Conservation (phyloP, 37 sponge, comb jelly and placozoan species). For the Agelas oroides region DNA sequence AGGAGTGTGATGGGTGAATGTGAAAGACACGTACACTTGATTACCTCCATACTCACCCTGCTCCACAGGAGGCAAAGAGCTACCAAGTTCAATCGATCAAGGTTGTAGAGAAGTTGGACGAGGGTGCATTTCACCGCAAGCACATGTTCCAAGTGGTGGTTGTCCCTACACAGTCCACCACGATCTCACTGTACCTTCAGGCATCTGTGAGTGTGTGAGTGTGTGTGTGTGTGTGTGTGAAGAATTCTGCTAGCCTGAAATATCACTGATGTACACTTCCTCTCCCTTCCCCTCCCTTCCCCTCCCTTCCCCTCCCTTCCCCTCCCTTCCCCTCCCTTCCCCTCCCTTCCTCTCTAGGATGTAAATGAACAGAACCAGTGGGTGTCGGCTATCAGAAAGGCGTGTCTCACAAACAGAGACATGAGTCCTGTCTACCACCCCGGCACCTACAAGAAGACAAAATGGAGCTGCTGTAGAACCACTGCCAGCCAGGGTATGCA, state of each 20-base stretch:
- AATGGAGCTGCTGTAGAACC: conserved; percentile 95
- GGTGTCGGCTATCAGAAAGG: conserved; percentile 96
- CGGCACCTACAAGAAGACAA: conserved; percentile 81
- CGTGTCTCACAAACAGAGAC: conserved; percentile 88
- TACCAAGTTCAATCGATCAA: conserved; percentile 81
- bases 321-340: no score
- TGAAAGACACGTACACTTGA: no score
- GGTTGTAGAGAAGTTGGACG: conserved; percentile 88
- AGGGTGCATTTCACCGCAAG: conserved; percentile 80
- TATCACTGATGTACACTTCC: no score
- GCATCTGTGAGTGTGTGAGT: conserved; percentile 64
- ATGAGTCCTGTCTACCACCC: conserved; percentile 90
- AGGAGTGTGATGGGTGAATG: no score
- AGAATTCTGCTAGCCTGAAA: no score
- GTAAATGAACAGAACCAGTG: conserved; percentile 95
- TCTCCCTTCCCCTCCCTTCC: no score
- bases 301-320: no score
- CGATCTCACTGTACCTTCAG: conserved; percentile 57
- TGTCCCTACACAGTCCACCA: conserved; percentile 17
- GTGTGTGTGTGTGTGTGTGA: conserved; percentile 27
- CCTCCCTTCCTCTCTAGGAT: conserved; percentile 55
- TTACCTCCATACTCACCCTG: neutral
- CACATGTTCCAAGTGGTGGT: conserved; percentile 90
- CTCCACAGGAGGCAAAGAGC: conserved; percentile 69
- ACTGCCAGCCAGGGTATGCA: conserved; percentile 44